Evolutionary conservation across 2,797 vertebrate species (phyloP).

Genomic region (Gallirallus australis): DNA sequence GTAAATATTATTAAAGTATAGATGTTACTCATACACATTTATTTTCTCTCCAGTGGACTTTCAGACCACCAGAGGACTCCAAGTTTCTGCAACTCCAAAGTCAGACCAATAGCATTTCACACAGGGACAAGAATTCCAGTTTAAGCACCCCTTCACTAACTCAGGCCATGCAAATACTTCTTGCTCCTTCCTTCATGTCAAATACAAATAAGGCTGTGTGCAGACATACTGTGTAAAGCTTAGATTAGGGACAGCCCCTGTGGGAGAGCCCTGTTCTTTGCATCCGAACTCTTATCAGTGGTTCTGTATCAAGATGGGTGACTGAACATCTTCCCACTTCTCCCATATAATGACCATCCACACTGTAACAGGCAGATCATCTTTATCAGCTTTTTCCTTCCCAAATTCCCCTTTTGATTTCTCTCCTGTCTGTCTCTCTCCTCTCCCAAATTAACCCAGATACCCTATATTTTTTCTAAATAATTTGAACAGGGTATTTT

Average conservation of each 20-base stretch:
- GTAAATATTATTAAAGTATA: slow-evolving; percentile 59
- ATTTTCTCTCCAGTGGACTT: neutral
- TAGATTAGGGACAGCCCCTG: neutral
- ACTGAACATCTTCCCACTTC: neutral
- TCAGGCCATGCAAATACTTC: neutral
- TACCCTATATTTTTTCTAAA: neutral
- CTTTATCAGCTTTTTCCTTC: neutral
- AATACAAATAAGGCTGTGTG: neutral
- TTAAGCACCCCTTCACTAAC: neutral
- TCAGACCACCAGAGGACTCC: slow-evolving; percentile 7
- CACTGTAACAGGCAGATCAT: neutral
- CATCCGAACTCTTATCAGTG: neutral
- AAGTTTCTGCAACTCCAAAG: neutral
- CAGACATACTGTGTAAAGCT: neutral
- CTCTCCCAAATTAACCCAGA: neutral
- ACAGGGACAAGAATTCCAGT: neutral
- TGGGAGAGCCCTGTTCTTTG: neutral
- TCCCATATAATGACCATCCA: neutral
- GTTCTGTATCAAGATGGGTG: neutral
- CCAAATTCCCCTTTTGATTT: neutral
- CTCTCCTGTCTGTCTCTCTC: neutral
- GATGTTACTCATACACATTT: neutral
- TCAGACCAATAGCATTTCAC: neutral
- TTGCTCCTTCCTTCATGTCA: neutral
- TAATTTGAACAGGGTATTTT: neutral